Evolutionary conservation across 2,797 vertebrate species (phyloP), one percentile per base, ranked within the genome.

Genomic region (Sebastes wilsoni): DNA sequence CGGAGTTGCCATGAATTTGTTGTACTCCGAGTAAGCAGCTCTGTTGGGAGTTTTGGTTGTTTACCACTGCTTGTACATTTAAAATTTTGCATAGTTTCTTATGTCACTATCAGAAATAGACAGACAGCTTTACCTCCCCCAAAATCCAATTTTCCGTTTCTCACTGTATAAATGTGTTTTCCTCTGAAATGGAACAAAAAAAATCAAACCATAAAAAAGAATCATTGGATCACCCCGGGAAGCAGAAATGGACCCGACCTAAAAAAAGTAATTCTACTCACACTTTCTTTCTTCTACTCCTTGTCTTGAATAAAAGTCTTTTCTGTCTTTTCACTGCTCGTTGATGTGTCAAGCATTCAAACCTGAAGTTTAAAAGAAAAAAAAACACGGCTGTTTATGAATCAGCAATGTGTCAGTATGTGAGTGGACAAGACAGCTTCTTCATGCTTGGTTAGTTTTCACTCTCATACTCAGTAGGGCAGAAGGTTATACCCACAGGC

Each of bases 371-470:
- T 54, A 77, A 49, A 54, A 68, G 70, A 77, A 54, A 68, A 72
- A 77, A 32, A n/a, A 22, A 22, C 30, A 30, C 1, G 72, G 23
- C 82, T 66, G 65, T 85, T 88, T 84, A 72, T 90, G 93, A 94
- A 89, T 94, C 94, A 93, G 93, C 87, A 86, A 72, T 80, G 87
- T 88, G 89, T 93, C 91, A 86, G 89, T 58, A 13, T 88, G 82
- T 80, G 88, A 92, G 89, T 83, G 83, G 86, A 92, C 90, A 86
- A 81, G 88, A 92, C 91, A 86, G 86, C 56, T 78, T 72, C 81
- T 82, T 89, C 88, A 90, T 64, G 92, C 91, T 91, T 88, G 87
- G 88, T 87, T 91, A 87, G 82, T 91, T 93, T 90, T 89, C 88
- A 83, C 87, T 90, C 86, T 89, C 78, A 70, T 77, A 83, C 80